Evolutionary conservation across 2,888 invertebrate genomes (phyloP).

Genomic region (Litoditis marina): DNA sequence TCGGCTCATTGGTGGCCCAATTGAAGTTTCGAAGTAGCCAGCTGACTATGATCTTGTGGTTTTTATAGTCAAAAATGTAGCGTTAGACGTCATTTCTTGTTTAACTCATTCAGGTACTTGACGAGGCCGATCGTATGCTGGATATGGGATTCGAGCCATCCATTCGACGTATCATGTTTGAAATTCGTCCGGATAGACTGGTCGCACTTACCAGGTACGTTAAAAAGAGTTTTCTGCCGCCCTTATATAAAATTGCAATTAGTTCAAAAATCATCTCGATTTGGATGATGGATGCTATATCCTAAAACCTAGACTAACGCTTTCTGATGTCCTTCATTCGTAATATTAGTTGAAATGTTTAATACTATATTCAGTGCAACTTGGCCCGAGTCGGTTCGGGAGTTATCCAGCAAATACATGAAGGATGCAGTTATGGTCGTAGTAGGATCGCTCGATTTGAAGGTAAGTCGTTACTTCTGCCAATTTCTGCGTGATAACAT

Average conservation of each 20-base stretch:
- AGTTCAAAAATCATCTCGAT: neutral
- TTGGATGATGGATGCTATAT: no score
- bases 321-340: neutral
- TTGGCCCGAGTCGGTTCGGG: slow-evolving; percentile 84
- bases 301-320: no score
- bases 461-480: slow-evolving; percentile 64
- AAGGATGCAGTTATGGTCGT: slow-evolving; percentile 83
- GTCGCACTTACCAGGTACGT: slow-evolving; percentile 85
- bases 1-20: no score
- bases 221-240: neutral
- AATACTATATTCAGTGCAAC: slow-evolving; percentile 85
- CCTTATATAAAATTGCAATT: neutral
- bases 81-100: neutral
- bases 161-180: slow-evolving; percentile 75
- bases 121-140: slow-evolving; percentile 76
- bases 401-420: slow-evolving; percentile 82
- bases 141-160: slow-evolving; percentile 69
- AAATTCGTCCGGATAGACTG: slow-evolving; percentile 82
- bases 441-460: slow-evolving; percentile 80
- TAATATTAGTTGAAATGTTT: slow-evolving; percentile 35
- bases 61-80: no score
- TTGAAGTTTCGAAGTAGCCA: no score
- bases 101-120: slow-evolving; percentile 66
- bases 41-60: no score
- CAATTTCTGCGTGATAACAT: no score